Percentiles rank a stretch among this genome's conserved stretches.
These are phyloP conservation scores for Aphis craccivora DNA, from an alignment of 1,140 invertebrate species.

Conservation along the genomic window DNA sequence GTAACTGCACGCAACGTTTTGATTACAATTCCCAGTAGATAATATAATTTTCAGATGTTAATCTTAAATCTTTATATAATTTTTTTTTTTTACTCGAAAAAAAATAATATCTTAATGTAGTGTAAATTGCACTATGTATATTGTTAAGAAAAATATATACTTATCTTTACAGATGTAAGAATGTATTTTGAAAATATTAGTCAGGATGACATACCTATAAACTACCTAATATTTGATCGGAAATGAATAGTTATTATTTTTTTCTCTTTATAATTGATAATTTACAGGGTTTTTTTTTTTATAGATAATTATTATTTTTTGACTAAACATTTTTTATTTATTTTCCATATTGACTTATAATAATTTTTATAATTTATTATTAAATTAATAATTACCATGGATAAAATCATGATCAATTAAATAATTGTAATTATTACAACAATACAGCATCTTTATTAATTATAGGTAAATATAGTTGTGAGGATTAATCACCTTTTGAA, in stretches of 20 bases:
- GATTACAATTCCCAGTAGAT: neutral
- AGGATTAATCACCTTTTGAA: neutral
- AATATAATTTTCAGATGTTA: neutral
- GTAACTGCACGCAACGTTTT: neutral
- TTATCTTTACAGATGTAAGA: neutral
- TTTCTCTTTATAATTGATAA: neutral
- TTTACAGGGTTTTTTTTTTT: neutral
- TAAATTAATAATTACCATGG: neutral
- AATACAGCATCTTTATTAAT: neutral
- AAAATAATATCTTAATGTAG: neutral
- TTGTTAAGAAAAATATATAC: neutral
- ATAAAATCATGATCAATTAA: neutral
- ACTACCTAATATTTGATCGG: neutral
- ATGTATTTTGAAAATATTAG: neutral
- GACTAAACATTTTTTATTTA: neutral
- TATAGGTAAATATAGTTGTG: neutral
- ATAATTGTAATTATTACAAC: neutral
- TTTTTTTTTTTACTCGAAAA: neutral
- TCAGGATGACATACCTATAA: neutral
- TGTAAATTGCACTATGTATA: neutral
- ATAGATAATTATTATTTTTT: neutral
- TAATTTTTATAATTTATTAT: neutral
- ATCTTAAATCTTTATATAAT: neutral
- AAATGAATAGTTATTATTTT: neutral
- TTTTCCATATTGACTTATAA: neutral